phyloP scores from a whole-genome alignment of 2,113 vertebrate genomes.

The Abramis brama region DNA sequence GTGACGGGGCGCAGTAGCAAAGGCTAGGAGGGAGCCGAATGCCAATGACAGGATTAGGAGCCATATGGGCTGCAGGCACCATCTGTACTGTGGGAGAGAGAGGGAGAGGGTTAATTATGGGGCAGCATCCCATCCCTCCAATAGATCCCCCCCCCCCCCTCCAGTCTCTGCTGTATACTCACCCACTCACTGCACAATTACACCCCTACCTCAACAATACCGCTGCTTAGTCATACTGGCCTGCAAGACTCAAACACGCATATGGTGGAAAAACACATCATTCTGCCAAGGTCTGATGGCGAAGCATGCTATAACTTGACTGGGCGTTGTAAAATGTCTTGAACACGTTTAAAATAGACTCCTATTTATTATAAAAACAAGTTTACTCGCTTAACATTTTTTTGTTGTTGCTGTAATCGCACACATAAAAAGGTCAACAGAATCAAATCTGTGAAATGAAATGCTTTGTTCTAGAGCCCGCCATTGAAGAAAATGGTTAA shows the following conservation, averaged over 20 bases:
- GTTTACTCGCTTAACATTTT: neutral
- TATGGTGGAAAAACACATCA: conserved; percentile 41
- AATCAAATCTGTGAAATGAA: neutral
- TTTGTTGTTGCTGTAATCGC: neutral
- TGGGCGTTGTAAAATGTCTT: neutral
- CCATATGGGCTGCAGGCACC: conserved; percentile 83
- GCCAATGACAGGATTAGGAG: conserved; percentile 83
- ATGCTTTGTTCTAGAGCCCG: neutral
- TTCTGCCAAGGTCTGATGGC: conserved; percentile 17
- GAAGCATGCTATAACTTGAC: neutral
- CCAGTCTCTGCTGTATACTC: conserved; percentile 74
- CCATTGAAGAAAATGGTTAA: neutral
- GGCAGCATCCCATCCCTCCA: conserved; percentile 74
- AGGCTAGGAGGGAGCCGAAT: conserved; percentile 75
- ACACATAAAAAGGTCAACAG: neutral
- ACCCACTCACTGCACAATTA: conserved; percentile 67
- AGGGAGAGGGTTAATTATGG: conserved; percentile 85
- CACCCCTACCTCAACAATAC: conserved; percentile 61
- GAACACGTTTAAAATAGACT: neutral
- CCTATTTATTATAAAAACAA: conserved; percentile 5
- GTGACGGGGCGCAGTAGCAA: conserved; percentile 51
- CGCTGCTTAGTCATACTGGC: conserved; percentile 57
- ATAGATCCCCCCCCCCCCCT: conserved; percentile 66
- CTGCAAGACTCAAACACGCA: conserved; percentile 36
- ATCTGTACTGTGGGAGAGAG: conserved; percentile 81